Base-by-base conservation (phyloP, 2,888 invertebrate species). In the Busseola fusca region DNA sequence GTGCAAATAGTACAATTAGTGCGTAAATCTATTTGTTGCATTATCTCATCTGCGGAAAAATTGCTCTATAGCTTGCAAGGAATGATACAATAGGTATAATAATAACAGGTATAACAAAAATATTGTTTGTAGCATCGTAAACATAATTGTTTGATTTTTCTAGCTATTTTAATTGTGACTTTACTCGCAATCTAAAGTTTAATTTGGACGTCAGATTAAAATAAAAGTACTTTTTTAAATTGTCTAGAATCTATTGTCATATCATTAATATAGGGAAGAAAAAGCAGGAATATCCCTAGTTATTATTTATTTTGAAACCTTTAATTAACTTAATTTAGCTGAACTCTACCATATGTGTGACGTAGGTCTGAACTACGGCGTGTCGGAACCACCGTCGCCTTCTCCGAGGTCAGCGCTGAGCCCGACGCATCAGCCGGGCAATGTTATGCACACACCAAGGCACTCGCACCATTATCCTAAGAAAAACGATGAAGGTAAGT, bases 401-500 rank as follows among this genome's bases (percentile, higher is more conserved):
- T 95, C 95, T 14, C 96, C 96, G 14, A 86, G 96, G 18, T 95
- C 96, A 14, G 96, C 96, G 3, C 87, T 96, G 62, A 96, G 96
- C 72, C 96, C 96, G 25, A 95, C 95, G 10, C 95, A 95, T 80
- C 94, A 94, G 85, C 95, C 95, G 9, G 93, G 91, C 54, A 93
- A 92, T 81, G 93, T 93, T 59, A 90, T 95, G 90, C 95, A 95
- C 82, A 95, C 95, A 18, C 95, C 96, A 1, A 86, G 96, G 62
- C 96, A 97, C 87, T 96, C 97, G 12, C 96, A 97, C 73, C 96
- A 96, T 87, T 97, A 97, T 90, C 96, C 96, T 45, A 97, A 97
- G 93, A 97, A 97, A 88, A 97, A 97, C 85, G 97, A 97, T 86
- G 97, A 97, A 84, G 97, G 97, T 97, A 90, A 90, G 85, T 74